Conservation (phyloP, 2,113 vertebrate species). For the Xenus cinereus region DNA sequence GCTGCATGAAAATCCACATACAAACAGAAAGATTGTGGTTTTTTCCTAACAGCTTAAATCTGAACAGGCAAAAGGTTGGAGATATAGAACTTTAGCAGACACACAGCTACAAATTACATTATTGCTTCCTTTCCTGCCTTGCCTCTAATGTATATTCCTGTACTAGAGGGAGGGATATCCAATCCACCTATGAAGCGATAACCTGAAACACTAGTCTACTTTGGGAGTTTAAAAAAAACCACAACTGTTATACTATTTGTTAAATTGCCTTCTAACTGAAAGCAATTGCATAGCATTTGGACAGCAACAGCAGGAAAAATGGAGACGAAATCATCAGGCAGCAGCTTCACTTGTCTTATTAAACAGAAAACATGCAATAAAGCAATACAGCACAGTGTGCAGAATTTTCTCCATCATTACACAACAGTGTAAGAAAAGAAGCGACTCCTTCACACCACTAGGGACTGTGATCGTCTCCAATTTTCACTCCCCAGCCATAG, state of each 20-base stretch:
- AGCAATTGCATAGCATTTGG: background rate
- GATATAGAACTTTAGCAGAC: background rate
- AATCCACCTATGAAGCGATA: background rate
- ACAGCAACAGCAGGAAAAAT: background rate
- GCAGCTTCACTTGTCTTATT: background rate
- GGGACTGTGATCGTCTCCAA: background rate
- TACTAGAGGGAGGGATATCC: background rate
- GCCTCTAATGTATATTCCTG: background rate
- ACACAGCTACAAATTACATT: background rate
- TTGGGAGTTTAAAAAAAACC: no score
- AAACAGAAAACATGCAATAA: background rate
- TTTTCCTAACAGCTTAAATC: background rate
- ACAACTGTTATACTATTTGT: accelerated
- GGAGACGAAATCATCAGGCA: background rate
- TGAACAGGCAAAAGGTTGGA: background rate
- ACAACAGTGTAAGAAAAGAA: background rate
- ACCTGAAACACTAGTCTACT: background rate
- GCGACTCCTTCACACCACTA: background rate
- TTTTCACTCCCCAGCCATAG: background rate
- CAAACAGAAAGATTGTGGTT: background rate
- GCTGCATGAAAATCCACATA: background rate
- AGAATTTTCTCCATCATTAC: background rate
- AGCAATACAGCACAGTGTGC: background rate
- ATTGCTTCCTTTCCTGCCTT: background rate
- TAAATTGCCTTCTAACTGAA: background rate